Evolutionary conservation across 2,888 invertebrate species (phyloP), one percentile per base, ranked within the genome.

Genomic region (Chymomyza procnemis): DNA sequence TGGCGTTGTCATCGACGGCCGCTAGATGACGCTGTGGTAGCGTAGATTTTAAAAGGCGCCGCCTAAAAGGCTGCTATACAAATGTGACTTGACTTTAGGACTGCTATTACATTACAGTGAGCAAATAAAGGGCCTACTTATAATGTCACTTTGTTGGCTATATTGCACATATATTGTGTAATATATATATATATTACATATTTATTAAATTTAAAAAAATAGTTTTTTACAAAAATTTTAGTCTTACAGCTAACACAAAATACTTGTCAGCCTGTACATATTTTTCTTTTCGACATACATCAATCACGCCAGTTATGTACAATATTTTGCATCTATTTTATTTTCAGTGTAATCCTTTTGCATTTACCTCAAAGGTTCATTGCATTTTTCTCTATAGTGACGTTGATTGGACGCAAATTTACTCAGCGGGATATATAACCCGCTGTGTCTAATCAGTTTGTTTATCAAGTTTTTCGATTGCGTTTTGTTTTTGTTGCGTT

Each of bases 371-470:
- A 50, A 50, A 54, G 69, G 83, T 83, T 81, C 83, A 83, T 71
- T 83, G 81, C 64, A 82, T 76, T 70, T 71, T 54, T 54, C 19
- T 50, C 54, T 18, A 21, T 21, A 21, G 6, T 21, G 19, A 21
- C 19, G 67, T 55, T 80, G 80, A 80, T 85, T 80, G 68, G 73
- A 46, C 68, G 63, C 71, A 73, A 18, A 80, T 81, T 81, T 84
- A 67, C 86, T 55, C 81, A 71, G 75, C 70, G 67, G 80, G 80
- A 58, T 65, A n/a, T 5, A 9, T 46, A 1, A 50, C 30, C 6
- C 22, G 86, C 81, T 84, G 81, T 73, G 86, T 18, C 26, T 82
- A 82, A 82, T 85, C 81, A 85, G 79, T 76, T 85, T 82, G 81
- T 85, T 77, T 79, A 71, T 79, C 77, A 74, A 76, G 68, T 63